These are phyloP conservation scores for Leucopternis melanops DNA, from an alignment of 2,113 vertebrate species.

Conservation along the genomic window DNA sequence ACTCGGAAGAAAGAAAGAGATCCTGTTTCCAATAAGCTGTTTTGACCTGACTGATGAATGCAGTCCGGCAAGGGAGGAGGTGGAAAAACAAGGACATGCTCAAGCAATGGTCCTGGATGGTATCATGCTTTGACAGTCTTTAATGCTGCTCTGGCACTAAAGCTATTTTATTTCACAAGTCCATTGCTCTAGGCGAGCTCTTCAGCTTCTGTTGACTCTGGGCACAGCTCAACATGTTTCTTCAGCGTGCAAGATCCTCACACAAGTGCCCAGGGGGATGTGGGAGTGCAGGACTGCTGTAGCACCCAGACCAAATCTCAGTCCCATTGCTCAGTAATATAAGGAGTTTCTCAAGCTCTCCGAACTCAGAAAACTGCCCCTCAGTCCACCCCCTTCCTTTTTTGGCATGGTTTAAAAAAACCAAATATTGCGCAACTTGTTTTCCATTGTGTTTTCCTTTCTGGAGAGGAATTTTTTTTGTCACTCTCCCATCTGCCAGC, in stretches of 20 bases:
- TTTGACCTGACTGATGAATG: conserved; percentile 35
- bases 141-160: conserved; percentile 22
- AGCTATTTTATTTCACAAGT: conserved; percentile 31
- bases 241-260: neutral
- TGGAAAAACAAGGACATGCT: conserved; percentile 57
- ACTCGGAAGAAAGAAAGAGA: conserved; percentile 14
- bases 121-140: conserved; percentile 37
- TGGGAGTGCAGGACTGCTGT: neutral
- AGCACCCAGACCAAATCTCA: neutral
- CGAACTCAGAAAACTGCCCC: neutral
- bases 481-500: conserved; percentile 1
- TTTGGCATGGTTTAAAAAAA: neutral
- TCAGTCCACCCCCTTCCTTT: neutral
- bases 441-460: conserved; percentile 20
- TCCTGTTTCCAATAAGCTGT: conserved; percentile 54
- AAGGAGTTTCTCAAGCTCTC: neutral
- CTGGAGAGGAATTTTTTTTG: neutral
- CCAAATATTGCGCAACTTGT: neutral
- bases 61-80: conserved; percentile 31
- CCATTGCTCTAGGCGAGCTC: conserved; percentile 19
- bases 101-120: conserved; percentile 40
- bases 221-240: neutral
- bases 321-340: neutral
- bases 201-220: neutral
- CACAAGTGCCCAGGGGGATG: neutral